Evolutionary conservation across 2,888 invertebrate genomes (phyloP).

Genomic region (Eudasyphora cyanicolor): DNA sequence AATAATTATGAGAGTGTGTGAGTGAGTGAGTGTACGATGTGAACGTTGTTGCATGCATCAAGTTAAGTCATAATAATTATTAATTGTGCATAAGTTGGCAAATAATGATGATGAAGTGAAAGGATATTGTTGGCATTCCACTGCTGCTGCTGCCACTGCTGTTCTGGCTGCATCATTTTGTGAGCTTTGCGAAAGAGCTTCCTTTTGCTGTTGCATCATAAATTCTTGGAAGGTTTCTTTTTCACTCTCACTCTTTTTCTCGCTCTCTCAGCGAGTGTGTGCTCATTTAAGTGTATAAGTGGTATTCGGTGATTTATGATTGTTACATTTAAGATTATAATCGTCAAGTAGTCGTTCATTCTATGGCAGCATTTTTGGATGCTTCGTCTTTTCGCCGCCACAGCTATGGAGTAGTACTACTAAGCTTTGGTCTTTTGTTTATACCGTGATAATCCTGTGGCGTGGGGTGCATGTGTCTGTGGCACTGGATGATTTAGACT

Average conservation of each 20-base stretch:
- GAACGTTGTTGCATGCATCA: slow-evolving; percentile 55
- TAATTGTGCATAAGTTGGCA: slow-evolving; percentile 72
- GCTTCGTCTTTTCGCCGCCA: slow-evolving; percentile 18
- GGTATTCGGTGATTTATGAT: slow-evolving; percentile 65
- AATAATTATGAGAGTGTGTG: not conserved
- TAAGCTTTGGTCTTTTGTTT: slow-evolving; percentile 34
- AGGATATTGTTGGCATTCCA: slow-evolving; percentile 64
- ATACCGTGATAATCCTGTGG: slow-evolving; percentile 17
- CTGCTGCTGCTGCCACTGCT: slow-evolving; percentile 46
- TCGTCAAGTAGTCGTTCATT: slow-evolving; percentile 58
- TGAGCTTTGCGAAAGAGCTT: not conserved
- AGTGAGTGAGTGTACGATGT: not conserved
- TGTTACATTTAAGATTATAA: slow-evolving; percentile 65
- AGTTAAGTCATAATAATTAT: slow-evolving; percentile 69
- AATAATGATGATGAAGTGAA: slow-evolving; percentile 72
- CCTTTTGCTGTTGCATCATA: not conserved
- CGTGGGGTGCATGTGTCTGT: slow-evolving; percentile 12
- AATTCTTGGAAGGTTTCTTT: not conserved
- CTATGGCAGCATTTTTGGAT: slow-evolving; percentile 19
- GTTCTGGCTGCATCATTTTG: slow-evolving; percentile 25
- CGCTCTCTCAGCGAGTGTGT: slow-evolving; percentile 39
- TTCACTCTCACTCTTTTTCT: slow-evolving; percentile 30
- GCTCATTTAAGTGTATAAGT: slow-evolving; percentile 62
- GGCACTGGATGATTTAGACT: slow-evolving; percentile 23
- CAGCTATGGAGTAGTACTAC: not conserved